Evolutionary conservation across 64 coral and sea anemone species (phyloP).

Genomic region (Acropora tenuis): DNA sequence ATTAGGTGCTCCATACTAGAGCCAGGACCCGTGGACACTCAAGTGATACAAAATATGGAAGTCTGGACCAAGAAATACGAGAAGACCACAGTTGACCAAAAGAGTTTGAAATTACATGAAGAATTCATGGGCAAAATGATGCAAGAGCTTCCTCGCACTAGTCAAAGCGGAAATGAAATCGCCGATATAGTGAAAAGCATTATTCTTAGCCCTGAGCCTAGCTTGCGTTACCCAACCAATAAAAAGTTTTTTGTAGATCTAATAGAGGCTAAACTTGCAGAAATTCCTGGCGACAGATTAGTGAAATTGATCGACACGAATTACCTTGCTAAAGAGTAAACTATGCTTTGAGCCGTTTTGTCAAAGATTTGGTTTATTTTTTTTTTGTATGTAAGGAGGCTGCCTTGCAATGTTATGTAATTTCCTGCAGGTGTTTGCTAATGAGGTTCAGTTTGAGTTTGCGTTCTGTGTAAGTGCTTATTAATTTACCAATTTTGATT

Average conservation of each 20-base stretch:
- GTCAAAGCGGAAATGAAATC: constrained; percentile 55
- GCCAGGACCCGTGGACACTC: constrained; percentile 58
- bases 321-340: neutral
- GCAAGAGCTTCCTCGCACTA: neutral
- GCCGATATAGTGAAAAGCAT: constrained; percentile 62
- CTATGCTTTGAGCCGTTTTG: no score
- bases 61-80: constrained; percentile 37
- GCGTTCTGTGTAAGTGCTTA: no score
- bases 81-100: constrained; percentile 56
- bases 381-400: no score
- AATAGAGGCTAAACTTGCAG: constrained; percentile 55
- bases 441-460: no score
- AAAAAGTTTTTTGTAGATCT: constrained; percentile 26
- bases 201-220: constrained; percentile 48
- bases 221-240: constrained; percentile 73
- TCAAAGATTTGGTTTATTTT: no score
- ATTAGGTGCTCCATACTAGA: constrained; percentile 65
- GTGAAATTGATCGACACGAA: neutral
- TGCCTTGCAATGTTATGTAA: no score
- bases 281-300: constrained; percentile 62
- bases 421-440: no score
- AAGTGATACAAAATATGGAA: neutral
- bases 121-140: neutral
- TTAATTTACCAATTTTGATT: no score
- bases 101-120: constrained; percentile 58